Conservation (phyloP, 2,113 vertebrate species). For the Phrynosoma platyrhinos region DNA sequence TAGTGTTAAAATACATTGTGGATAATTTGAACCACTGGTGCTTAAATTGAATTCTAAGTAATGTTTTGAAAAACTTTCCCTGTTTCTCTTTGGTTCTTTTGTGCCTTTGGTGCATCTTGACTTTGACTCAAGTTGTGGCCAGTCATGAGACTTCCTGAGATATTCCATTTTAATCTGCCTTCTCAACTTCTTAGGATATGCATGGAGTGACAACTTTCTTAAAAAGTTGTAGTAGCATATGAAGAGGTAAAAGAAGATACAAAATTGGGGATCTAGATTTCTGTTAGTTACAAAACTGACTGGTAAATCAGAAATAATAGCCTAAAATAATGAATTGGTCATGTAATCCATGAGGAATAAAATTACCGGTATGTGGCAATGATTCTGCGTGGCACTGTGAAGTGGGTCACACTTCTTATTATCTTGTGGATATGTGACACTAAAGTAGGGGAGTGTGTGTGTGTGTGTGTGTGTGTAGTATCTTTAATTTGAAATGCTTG, state of each 20-base stretch:
- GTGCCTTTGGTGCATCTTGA: neutral
- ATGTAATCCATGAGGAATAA: neutral
- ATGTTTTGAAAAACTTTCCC: neutral
- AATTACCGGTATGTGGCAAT: neutral
- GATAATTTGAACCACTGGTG: neutral
- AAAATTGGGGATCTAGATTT: neutral
- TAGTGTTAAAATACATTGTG: too few relatives aligned
- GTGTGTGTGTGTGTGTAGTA: too few relatives aligned
- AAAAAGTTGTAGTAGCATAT: neutral
- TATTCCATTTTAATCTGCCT: neutral
- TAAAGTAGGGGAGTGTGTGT: too few relatives aligned
- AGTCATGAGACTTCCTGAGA: neutral
- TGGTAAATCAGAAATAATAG: neutral
- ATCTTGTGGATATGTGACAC: neutral
- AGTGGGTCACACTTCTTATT: neutral
- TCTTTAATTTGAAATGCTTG: too few relatives aligned
- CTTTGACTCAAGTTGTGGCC: neutral
- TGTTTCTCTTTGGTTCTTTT: neutral
- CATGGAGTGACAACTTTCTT: too few relatives aligned
- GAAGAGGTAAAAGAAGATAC: neutral
- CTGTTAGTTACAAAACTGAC: neutral
- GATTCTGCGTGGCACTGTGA: neutral
- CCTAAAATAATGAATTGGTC: neutral
- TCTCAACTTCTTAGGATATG: neutral
- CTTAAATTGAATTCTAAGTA: neutral